Evolutionary conservation across 2,113 vertebrate genomes (phyloP).

Genomic region (Chaetops frenatus): DNA sequence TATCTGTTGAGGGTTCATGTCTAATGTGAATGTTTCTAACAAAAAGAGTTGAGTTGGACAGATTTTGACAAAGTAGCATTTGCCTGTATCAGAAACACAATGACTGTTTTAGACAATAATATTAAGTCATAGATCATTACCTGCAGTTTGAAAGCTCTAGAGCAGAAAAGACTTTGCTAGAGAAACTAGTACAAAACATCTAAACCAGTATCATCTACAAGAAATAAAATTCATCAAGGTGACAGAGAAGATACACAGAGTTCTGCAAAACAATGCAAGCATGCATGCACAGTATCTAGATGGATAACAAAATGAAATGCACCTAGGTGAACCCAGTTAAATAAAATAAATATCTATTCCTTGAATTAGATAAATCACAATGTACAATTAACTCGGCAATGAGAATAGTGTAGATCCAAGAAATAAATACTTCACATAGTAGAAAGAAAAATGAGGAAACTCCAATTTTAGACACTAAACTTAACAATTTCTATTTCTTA

Average conservation of each 20-base stretch:
- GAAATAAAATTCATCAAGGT: not conserved
- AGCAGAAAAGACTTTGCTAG: not conserved
- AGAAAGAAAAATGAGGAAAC: slow-evolving; percentile 45
- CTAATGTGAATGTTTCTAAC: not conserved
- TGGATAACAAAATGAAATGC: not conserved
- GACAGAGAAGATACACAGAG: not conserved
- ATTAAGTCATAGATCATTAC: not conserved
- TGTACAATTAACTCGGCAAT: not conserved
- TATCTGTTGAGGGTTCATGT: not conserved
- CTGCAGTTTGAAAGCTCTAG: not conserved
- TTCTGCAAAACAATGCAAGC: not conserved
- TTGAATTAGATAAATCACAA: not conserved
- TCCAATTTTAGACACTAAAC: slow-evolving; percentile 40
- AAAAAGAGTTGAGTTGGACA: not conserved
- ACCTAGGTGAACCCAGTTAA: not conserved
- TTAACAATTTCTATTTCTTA: slow-evolving; percentile 45
- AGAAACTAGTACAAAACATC: not conserved
- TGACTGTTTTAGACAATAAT: not conserved
- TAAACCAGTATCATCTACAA: not conserved
- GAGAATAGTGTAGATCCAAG: not conserved
- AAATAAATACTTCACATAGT: slow-evolving; percentile 1
- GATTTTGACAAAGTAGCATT: not conserved
- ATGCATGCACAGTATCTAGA: not conserved
- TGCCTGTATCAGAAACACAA: not conserved
- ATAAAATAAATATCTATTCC: not conserved